Conservation (phyloP, 2,113 vertebrate genomes). For the Pituophis catenifer region DNA sequence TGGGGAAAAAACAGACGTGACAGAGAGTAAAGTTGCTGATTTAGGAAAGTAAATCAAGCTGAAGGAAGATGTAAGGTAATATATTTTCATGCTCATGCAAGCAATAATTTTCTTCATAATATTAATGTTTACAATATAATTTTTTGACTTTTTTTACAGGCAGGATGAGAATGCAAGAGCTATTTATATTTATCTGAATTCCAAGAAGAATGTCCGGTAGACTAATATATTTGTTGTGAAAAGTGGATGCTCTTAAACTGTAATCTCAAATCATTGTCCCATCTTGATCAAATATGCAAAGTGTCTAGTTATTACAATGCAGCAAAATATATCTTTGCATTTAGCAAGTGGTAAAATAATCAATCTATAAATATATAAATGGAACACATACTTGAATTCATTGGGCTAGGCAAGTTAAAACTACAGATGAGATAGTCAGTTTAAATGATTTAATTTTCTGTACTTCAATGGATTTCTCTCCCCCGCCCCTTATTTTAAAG, state of each 20-base stretch:
- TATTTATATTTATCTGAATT: conserved; percentile 65
- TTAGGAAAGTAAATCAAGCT: conserved; percentile 57
- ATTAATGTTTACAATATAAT: conserved; percentile 49
- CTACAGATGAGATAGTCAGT: conserved; percentile 26
- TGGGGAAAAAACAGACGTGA: conserved; percentile 75
- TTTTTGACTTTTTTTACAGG: conserved; percentile 57
- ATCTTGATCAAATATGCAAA: conserved; percentile 45
- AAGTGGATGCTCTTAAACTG: conserved; percentile 59
- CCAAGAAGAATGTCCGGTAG: conserved; percentile 64
- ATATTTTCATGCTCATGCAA: conserved; percentile 41
- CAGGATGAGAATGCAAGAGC: conserved; percentile 62
- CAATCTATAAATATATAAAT: conserved; percentile 3
- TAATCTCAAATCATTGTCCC: conserved; percentile 53
- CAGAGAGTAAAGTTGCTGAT: conserved; percentile 61
- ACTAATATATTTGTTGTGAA: conserved; percentile 56
- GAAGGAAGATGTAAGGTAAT: conserved; percentile 59
- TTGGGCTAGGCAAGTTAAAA: conserved; percentile 23
- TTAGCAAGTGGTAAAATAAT: conserved; percentile 10
- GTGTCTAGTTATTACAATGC: conserved; percentile 40
- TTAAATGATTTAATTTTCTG: conserved; percentile 40
- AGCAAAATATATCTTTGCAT: conserved; percentile 13
- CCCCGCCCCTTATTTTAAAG: conserved; percentile 31
- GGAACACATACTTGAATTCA: not conserved
- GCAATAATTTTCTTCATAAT: conserved; percentile 53
- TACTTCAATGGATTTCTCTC: conserved; percentile 16